Evolutionary conservation across 2,888 invertebrate species (phyloP), one percentile per base, ranked within the genome.

Genomic region (Acheta domesticus): DNA sequence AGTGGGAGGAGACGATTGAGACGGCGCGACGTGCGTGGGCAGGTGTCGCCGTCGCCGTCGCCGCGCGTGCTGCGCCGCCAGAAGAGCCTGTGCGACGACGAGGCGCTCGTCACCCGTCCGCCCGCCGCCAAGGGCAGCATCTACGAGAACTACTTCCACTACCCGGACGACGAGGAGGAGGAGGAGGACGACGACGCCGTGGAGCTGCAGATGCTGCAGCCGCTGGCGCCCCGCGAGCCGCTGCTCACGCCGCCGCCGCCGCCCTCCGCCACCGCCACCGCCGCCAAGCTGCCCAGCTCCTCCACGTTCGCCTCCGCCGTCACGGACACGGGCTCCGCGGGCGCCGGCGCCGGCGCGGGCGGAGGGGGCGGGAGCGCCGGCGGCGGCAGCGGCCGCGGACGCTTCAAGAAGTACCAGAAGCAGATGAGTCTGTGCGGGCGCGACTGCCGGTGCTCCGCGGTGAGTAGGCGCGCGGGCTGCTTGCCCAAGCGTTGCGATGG

Each of bases 241-340:
- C 16, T 14, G 3, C 14, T 62, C 62, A 62, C 14, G 62, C n/a
- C 78, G 1, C 80, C 80, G 3, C 62, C 4, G 16, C 76, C 80
- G 1, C 74, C 80, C 49, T 75, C 80, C 11, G 74, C 80, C 16
- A 49, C 74, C 75, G 14, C 80, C 16, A 49, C 74, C 75, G 14
- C 74, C 62, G 48, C 48, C 62, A 62, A 62, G 62, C n/a, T 80
- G 1, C 80, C 80, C 11, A 76, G 11, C 20, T 78, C 80, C 1
- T 76, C 80, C 74, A 80, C 80, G 12, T 77, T 77, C 49, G 75
- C 80, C 1, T 80, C 80, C 16, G 80, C 77, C 12, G 76, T 80
- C 20, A 77, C 78, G 79, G 81, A 81, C 48, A 78, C 78, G 11
- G 77, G 79, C 8, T 77, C 81, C 62, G 76, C 75, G 12, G 81